Evolutionary conservation across 64 coral and sea anemone genomes (phyloP), one percentile per base, ranked within the genome.

Genomic region (Anthopleura sola): DNA sequence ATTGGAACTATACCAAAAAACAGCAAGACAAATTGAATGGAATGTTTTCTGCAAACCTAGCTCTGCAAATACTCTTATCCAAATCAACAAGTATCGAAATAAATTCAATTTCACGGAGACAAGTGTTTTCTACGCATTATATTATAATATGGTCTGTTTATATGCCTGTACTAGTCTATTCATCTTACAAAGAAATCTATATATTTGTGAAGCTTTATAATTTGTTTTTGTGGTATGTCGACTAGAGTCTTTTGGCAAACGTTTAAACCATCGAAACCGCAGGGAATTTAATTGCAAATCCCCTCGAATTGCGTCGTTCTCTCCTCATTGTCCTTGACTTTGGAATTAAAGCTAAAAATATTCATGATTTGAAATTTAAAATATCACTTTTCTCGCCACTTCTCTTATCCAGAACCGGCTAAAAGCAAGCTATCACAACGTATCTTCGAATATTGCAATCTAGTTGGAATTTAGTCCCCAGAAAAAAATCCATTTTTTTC

Each of bases 221-320:
- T 34, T 71, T 71, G 66, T 71, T 71, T 71, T 71, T 71, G 66
- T 71, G 60, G 60, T 66, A n/a, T n/a, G n/a, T n/a, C n/a, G n/a
- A n/a, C 24, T 66, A 10, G n/a, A 10, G 3, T 24, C 24, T 66
- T n/a, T n/a, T 71, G n/a, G 66, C 66, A 31, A 71, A 69, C n/a
- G 29, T 31, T 71, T 33, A n/a, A 32, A 71, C 66, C 66, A 71
- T 34, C 0, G 15, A 71, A 71, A 71, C 66, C 66, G 28, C 66
- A 71, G 28, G 26, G 8, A 71, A 31, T 71, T 29, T 15, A 34
- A 16, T 32, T 28, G 3, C 66, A 34, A 71, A 32, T 34, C 66
- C 66, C 29, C n/a, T 71, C n/a, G 66, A 71, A 34, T 15, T 62
- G 0, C 13, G 23, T 34, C 29, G 2, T 24, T 62, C 66, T 16